Evolutionary conservation across 2,888 invertebrate species (phyloP), one percentile per base, ranked within the genome.

Genomic region (Temnothorax unifasciatus): DNA sequence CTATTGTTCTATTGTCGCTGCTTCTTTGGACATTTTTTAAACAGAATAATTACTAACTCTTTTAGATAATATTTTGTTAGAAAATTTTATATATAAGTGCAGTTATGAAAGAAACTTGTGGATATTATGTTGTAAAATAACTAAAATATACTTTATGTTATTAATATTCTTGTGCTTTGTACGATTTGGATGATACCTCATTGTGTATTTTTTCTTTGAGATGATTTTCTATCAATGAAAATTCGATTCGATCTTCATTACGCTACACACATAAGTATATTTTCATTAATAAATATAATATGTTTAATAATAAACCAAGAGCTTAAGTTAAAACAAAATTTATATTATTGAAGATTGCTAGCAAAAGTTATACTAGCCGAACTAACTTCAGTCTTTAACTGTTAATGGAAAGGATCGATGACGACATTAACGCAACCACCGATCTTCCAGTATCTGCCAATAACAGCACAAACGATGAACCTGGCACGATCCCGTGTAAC

Each of bases 391-490:
- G 41, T 74, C 41, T 47, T 47, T 25, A 29, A 59, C 11, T 25
- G n/a, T n/a, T 59, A 25, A 63, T 21, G 34, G 34, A 75, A 75
- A 25, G 25, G 5, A 18, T 13, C 9, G 18, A 59, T 18, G 34
- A 59, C 71, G 34, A 38, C 29, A 21, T 59, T 47, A 59, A 69
- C 21, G 13, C 25, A 66, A 34, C 15, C 29, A 57, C 54, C 68
- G n/a, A 47, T 69, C 47, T 69, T 5, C 44, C 1, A 25, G 18
- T 59, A 71, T 71, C 59, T 59, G 79, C 77, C 68, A 77, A 68
- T 77, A 77, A 34, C 77, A 77, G 29, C 69, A 18, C 69, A 59
- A 79, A 59, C 47, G 69, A 79, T 69, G 18, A 71, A 71, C 71
- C 34, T 68, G 25, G 59, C 59, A 59, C 79, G 18, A 81, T 9